Percentiles rank a stretch among this genome's conserved stretches.
These are phyloP conservation scores for Zoanthus solanderi DNA, from an alignment of 92 coral and sea anemone species.

Conservation along the genomic window DNA sequence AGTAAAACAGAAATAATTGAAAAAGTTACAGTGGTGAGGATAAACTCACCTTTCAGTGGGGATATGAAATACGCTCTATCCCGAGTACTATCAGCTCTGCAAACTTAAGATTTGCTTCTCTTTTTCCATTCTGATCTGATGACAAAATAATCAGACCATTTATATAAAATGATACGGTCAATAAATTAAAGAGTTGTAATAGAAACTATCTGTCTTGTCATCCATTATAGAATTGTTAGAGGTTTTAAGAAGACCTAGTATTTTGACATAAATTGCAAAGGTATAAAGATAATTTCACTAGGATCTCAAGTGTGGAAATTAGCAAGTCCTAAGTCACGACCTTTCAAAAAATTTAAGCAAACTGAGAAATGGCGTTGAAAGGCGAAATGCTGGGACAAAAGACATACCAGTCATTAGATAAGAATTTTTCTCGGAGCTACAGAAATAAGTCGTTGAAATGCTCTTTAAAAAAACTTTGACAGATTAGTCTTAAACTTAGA, in stretches of 20 bases:
- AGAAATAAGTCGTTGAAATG: background rate
- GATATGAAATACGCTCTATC: background rate
- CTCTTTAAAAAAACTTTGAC: background rate
- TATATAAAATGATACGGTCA: background rate
- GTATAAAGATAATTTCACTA: background rate
- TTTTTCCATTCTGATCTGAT: background rate
- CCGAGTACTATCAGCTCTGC: too few relatives aligned
- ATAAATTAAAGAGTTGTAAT: background rate
- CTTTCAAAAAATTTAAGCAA: background rate
- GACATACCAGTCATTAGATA: background rate
- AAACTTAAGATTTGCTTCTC: too few relatives aligned
- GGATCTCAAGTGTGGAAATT: background rate
- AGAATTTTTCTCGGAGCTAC: background rate
- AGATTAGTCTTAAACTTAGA: background rate
- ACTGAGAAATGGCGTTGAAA: constrained; percentile 41
- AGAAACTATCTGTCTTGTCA: background rate
- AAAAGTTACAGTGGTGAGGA: background rate
- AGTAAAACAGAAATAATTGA: background rate
- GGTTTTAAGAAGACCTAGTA: background rate
- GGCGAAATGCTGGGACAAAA: background rate
- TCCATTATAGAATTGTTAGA: background rate
- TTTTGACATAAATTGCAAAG: background rate
- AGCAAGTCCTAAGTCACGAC: background rate
- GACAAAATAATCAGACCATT: background rate
- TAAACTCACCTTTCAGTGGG: background rate